Conservation (phyloP, 2,113 vertebrate genomes). For the Aldabrachelys gigantea region DNA sequence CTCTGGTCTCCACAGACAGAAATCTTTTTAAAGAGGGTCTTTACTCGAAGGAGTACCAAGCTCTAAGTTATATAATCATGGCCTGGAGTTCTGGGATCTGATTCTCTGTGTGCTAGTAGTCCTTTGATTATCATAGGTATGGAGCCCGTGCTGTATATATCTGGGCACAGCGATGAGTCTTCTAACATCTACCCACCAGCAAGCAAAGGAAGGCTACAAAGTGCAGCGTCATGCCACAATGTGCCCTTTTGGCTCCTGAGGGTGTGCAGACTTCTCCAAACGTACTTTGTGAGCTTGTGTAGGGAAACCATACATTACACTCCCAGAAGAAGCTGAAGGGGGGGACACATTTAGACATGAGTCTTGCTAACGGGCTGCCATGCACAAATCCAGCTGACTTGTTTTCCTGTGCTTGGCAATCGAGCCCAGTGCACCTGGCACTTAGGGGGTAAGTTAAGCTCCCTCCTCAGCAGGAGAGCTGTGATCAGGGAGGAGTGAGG, state of each 20-base stretch:
- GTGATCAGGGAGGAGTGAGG: not conserved
- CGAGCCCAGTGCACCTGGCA: not conserved
- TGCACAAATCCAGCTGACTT: not conserved
- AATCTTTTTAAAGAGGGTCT: not conserved
- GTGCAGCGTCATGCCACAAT: not conserved
- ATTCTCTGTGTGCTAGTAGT: too few relatives aligned
- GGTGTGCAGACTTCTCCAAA: not conserved
- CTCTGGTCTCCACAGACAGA: not conserved
- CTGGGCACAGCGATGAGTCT: not conserved
- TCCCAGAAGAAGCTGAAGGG: not conserved
- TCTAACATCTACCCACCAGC: not conserved
- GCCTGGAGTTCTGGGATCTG: too few relatives aligned
- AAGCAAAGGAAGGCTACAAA: not conserved
- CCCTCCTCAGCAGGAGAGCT: not conserved
- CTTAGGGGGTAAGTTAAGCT: not conserved
- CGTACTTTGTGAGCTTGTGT: too few relatives aligned
- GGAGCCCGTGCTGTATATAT: not conserved
- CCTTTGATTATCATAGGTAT: not conserved
- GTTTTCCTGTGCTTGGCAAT: not conserved
- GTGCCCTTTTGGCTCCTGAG: not conserved
- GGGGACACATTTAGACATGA: not conserved
- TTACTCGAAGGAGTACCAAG: not conserved
- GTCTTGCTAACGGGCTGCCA: not conserved
- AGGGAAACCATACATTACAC: not conserved
- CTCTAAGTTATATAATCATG: not conserved